Base-by-base conservation (phyloP, 2,888 invertebrate species). In the Argyra leucocephala region DNA sequence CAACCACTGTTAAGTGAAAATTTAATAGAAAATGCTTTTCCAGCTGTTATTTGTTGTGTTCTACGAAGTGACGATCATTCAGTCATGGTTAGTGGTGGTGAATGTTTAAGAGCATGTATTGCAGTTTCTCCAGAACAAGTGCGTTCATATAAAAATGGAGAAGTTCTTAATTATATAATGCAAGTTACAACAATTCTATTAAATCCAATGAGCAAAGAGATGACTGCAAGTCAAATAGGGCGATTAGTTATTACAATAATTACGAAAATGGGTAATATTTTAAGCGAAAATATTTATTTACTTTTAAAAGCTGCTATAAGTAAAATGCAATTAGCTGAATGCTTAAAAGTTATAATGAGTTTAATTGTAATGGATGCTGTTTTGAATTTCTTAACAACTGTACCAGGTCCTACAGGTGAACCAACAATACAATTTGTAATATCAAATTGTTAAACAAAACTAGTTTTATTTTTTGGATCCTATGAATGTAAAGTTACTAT, bases 361-460 rank as follows among this genome's bases (percentile, higher is more conserved):
- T 78, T 89, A 65, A 81, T 88, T 61, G 82, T 89, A 79, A 83
- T 88, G 78, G 86, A 87, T 58, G 86, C 87, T 0, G 86, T 88
- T 2, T 76, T 89, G 18, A 86, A 86, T 72, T 89, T 89, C 72
- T 76, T 89, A 57, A 86, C 86, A 1, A 85, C 84, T 12, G 86
- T 89, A 5, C 89, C 89, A 1, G 88, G 88, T 3, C 88, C 89
- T 0, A 86, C 85, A 24, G 80, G 80, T 3, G 84, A 86, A 71
- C 86, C 88, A 22, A 89, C 89, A 0, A 80, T 89, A 66, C 85
- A 87, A 67, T 89, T 88, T 77, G 88, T 89, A 0, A 81, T 89
- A 22, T 81, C 81, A 26, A 86, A 88, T 72, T 89, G 89, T 89
- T 83, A 87, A 63, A 81, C 83, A 6, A 82, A 85, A 57, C 88